Evolutionary conservation across 2,113 vertebrate genomes (phyloP).

Genomic region (Ailuropoda melanoleuca): DNA sequence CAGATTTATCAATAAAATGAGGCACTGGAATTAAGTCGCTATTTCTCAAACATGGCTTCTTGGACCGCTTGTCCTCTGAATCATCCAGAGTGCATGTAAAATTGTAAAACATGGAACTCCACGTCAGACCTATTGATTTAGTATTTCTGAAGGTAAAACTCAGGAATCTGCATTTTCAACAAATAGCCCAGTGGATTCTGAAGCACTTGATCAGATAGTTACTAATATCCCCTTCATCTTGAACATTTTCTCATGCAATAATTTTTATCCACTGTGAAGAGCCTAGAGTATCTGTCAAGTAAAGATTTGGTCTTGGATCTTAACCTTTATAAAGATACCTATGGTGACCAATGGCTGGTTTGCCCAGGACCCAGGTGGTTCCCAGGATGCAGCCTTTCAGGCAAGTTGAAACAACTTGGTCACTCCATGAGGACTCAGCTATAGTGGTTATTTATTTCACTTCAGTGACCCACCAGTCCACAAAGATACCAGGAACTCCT

Average conservation of each 20-base stretch:
- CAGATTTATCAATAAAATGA: neutral
- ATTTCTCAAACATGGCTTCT: neutral
- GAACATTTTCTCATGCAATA: neutral
- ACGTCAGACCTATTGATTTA: neutral
- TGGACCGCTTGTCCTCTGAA: neutral
- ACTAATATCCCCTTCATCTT: neutral
- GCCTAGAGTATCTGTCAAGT: neutral
- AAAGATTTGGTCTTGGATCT: neutral
- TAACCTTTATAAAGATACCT: neutral
- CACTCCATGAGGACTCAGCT: neutral
- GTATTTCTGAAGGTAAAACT: neutral
- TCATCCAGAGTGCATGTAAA: neutral
- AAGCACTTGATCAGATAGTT: neutral
- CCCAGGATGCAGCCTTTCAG: neutral
- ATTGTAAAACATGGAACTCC: neutral
- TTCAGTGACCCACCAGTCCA: neutral
- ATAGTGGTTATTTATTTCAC: neutral
- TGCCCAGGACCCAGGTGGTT: neutral
- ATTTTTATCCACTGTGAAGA: neutral
- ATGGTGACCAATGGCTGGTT: neutral
- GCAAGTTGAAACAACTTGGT: neutral
- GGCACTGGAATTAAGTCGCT: neutral
- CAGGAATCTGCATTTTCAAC: neutral
- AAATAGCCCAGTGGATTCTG: neutral
- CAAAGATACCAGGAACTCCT: neutral